Percentiles rank a stretch among this genome's conserved stretches.
Evolutionary conservation across 2,888 invertebrate species (phyloP).

Genomic region (Torymus tubicola): DNA sequence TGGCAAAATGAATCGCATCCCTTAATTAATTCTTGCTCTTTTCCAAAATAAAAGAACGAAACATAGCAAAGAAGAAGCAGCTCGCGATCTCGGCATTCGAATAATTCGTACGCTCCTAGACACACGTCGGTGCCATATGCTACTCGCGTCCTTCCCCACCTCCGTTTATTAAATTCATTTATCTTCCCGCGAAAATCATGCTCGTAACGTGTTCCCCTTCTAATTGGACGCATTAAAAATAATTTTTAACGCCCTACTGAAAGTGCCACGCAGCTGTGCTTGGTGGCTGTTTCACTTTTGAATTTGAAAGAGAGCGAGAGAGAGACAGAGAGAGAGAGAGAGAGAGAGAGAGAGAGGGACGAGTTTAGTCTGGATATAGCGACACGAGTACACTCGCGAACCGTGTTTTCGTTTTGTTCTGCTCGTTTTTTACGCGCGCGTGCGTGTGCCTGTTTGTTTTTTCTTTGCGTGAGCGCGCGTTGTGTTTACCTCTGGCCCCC

Average conservation of each 20-base stretch:
- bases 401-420: neutral
- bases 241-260: conserved; percentile 28
- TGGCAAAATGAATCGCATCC: no score
- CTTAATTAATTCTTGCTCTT: no score
- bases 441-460: conserved; percentile 8
- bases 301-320: conserved; percentile 31
- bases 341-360: neutral
- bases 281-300: conserved; percentile 17
- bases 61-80: no score
- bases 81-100: neutral
- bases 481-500: neutral
- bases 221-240: conserved; percentile 47
- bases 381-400: neutral
- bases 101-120: neutral
- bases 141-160: neutral
- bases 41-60: no score
- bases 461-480: conserved; percentile 6
- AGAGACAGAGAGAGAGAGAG: no score
- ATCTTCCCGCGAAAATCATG: conserved; percentile 71
- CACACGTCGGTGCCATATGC: conserved; percentile 35
- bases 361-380: conserved; percentile 28
- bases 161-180: conserved; percentile 75
- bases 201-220: conserved; percentile 63
- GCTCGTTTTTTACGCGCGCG: conserved; percentile 10
- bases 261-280: conserved; percentile 28